Conservation (phyloP, 2,888 invertebrate species). For the Epiblema foenella region DNA sequence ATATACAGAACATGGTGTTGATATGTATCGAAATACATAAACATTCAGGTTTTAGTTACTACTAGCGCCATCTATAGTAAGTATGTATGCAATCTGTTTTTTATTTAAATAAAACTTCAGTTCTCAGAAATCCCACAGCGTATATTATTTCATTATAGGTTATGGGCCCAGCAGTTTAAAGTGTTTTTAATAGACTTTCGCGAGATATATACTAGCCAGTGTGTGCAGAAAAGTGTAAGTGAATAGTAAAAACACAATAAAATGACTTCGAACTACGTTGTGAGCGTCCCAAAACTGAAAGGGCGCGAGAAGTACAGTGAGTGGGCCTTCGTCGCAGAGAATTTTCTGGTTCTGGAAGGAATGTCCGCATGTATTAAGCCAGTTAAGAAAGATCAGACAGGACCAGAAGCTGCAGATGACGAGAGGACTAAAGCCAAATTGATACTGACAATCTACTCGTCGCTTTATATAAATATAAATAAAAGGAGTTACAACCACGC, state of each 20-base stretch:
- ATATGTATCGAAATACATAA: too few relatives aligned
- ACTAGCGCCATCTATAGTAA: too few relatives aligned
- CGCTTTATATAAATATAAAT: conserved; percentile 8
- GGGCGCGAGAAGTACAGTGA: neutral
- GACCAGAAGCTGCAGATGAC: conserved; percentile 1
- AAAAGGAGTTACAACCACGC: neutral
- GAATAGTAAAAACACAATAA: neutral
- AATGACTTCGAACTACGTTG: neutral
- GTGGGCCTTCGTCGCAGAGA: conserved; percentile 8
- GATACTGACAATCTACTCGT: conserved; percentile 9
- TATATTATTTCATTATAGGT: conserved; percentile 6
- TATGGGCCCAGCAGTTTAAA: neutral
- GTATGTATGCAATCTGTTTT: too few relatives aligned
- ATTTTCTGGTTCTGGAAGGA: neutral
- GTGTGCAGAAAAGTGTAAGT: conserved; percentile 1
- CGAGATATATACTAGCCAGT: conserved; percentile 4
- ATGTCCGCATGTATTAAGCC: neutral
- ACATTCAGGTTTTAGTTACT: too few relatives aligned
- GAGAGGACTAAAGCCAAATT: neutral
- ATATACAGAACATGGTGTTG: too few relatives aligned
- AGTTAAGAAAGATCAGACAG: neutral
- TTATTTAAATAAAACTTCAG: too few relatives aligned
- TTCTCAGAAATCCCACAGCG: neutral
- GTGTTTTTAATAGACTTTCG: neutral
- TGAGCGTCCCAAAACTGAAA: neutral